These are phyloP conservation scores for Drosophila watanabei DNA, from an alignment of 1,140 invertebrate genomes.

Conservation along the genomic window DNA sequence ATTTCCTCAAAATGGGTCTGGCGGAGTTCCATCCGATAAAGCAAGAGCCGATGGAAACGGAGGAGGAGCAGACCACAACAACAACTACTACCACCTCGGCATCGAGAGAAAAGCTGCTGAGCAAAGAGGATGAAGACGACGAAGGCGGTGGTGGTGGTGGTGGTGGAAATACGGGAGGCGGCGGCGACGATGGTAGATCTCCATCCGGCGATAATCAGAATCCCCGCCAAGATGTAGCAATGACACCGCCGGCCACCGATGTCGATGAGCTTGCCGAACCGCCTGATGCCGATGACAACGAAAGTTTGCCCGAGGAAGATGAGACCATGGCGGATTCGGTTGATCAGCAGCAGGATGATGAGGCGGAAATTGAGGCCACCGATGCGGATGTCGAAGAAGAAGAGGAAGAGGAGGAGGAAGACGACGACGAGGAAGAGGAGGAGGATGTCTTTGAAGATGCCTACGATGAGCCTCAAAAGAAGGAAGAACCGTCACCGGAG, in stretches of 20 bases:
- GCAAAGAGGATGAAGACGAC: conserved; percentile 39
- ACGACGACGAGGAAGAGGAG: conserved; percentile 55
- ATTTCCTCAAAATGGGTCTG: conserved; percentile 53
- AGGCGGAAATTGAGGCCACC: conserved; percentile 71
- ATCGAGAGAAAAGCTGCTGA: conserved; percentile 37
- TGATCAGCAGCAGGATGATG: conserved; percentile 61
- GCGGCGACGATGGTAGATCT: background rate
- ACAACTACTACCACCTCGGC: conserved; percentile 33
- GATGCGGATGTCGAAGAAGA: conserved; percentile 75
- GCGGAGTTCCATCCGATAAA: conserved; percentile 32
- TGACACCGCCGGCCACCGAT: conserved; percentile 75
- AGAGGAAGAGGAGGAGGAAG: conserved; percentile 60
- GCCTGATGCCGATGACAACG: conserved; percentile 40
- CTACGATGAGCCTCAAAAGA: conserved; percentile 44
- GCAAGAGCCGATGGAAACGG: conserved; percentile 53
- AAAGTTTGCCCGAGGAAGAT: conserved; percentile 62
- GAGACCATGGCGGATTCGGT: conserved; percentile 71
- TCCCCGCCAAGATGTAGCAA: conserved; percentile 49
- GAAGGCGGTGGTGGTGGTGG: conserved; percentile 19
- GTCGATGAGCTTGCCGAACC: conserved; percentile 49
- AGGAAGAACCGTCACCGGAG: conserved; percentile 15
- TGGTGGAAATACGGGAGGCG: conserved; percentile 3
- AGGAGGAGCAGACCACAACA: conserved; percentile 55
- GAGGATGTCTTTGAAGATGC: conserved; percentile 58
- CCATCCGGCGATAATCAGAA: conserved; percentile 33